Conservation (phyloP, 2,113 vertebrate genomes). For the Parotia lawesii region DNA sequence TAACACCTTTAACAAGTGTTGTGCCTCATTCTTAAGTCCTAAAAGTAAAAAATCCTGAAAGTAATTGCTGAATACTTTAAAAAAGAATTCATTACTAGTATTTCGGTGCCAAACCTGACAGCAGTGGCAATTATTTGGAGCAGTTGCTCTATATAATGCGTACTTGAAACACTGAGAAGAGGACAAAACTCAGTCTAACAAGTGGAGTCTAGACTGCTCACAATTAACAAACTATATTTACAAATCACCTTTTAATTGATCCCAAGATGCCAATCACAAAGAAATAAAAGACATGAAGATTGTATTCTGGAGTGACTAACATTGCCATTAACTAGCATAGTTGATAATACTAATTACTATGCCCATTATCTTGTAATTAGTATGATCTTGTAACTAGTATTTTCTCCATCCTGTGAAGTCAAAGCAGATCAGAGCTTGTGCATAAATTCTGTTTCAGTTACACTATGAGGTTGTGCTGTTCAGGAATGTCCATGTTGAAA, state of each 20-base stretch:
- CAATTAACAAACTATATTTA: not conserved
- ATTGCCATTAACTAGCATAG: not conserved
- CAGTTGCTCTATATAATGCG: not conserved
- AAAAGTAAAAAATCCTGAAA: not conserved
- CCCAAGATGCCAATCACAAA: not conserved
- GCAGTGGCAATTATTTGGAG: not conserved
- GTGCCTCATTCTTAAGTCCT: not conserved
- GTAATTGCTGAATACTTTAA: not conserved
- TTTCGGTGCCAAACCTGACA: not conserved
- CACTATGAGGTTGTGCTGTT: fast-evolving
- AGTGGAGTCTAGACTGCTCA: not conserved
- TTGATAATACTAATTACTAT: not conserved
- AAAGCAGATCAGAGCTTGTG: not conserved
- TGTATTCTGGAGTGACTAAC: not conserved
- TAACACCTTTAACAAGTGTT: not conserved
- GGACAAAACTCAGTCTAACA: not conserved
- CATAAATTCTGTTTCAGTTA: not conserved
- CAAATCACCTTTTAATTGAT: not conserved
- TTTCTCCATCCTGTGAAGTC: not conserved
- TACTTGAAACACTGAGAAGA: not conserved
- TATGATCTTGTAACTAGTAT: not conserved
- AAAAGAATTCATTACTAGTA: not conserved
- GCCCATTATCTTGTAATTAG: not conserved
- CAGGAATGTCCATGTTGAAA: not conserved
- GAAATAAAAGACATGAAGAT: not conserved